Evolutionary conservation across 2,888 invertebrate genomes (phyloP).

Genomic region (Abrostola triplasia): DNA sequence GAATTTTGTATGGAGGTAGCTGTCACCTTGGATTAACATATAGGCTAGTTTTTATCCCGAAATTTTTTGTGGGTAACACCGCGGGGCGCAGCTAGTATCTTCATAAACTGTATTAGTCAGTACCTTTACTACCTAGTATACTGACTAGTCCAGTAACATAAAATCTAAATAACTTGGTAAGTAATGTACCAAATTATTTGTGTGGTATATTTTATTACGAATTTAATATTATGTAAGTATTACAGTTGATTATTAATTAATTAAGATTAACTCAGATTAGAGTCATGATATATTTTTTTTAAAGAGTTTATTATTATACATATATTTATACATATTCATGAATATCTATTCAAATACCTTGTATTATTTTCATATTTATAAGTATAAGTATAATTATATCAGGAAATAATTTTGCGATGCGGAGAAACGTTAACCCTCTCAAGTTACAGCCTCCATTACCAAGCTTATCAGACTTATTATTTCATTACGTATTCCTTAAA

Average conservation of each 20-base stretch:
- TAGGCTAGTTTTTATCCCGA: too few species aligned
- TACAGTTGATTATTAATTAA: not conserved
- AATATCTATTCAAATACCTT: not conserved
- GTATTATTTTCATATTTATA: not conserved
- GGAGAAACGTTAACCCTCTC: not conserved
- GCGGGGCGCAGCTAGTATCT: too few species aligned
- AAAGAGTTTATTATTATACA: not conserved
- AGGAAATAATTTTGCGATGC: not conserved
- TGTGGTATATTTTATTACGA: too few species aligned
- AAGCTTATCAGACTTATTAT: conserved; percentile 1
- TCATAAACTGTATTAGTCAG: too few species aligned
- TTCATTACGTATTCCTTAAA: conserved; percentile 1
- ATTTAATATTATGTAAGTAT: too few species aligned
- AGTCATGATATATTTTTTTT: not conserved
- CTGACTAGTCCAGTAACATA: too few species aligned
- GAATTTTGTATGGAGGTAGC: too few species aligned
- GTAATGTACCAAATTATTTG: too few species aligned
- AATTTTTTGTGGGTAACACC: too few species aligned
- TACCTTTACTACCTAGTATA: too few species aligned
- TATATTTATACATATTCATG: not conserved
- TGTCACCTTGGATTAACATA: too few species aligned
- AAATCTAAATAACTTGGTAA: too few species aligned
- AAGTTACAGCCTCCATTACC: not conserved
- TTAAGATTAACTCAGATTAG: not conserved
- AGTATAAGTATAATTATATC: not conserved